Evolutionary conservation across 2,888 invertebrate genomes (phyloP), one percentile per base, ranked within the genome.

Genomic region (Heliconius charithonia): DNA sequence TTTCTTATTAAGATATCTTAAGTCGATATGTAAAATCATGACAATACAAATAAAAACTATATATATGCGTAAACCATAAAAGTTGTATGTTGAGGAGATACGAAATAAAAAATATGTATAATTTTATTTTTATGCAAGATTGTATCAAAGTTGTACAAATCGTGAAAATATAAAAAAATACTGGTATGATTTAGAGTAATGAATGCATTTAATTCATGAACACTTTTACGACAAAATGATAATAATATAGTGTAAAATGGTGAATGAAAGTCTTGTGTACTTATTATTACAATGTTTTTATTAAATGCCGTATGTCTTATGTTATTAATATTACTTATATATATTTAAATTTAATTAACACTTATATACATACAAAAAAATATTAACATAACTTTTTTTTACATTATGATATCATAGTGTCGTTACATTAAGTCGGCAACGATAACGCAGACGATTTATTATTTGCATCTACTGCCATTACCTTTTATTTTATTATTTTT

Each of bases 401-500:
- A 32, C 32, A 27, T 25, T 25, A 41, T 69, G 22, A 7, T 41
- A 25, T 69, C 7, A 45, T 9, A 4, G 29, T 32, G n/a, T 32
- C n/a, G 22, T 32, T 51, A 56, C n/a, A 71, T 56, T 22, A 32
- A 12, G 12, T 71, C 22, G 4, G 19, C 32, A 32, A 72, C 22
- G 65, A 63, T 63, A 45, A 37, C 41, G 63, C 25, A 63, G 56
- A 22, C 51, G 9, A 77, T 63, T 75, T 72, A 41, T 56, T 71
- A 67, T 75, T 73, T 78, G 27, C 56, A 66, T 77, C 63, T 19
- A 37, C 70, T 27, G n/a, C 32, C 29, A 70, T 72, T 63, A 56
- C 73, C 59, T 65, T 69, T 51, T 79, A 62, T 74, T 37, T 59
- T 72, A 72, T 77, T 73, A 77, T 81, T 78, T 77, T 80, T 65